Evolutionary conservation across 2,113 vertebrate species (phyloP).

Genomic region (Pseudorasbora parva): DNA sequence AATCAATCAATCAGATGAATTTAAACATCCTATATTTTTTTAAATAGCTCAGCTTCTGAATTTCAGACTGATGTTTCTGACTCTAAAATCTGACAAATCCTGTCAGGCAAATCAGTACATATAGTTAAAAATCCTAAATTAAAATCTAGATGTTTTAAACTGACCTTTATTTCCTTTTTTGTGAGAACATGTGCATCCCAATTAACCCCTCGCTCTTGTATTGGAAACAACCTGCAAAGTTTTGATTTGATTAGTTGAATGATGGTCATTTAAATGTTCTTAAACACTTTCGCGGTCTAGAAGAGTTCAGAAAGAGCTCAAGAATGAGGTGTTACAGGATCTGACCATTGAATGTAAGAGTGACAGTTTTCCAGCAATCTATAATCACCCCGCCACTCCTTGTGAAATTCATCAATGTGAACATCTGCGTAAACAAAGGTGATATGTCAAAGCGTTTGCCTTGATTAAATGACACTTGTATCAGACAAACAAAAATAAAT

Average conservation of each 20-base stretch:
- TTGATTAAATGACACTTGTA: not conserved
- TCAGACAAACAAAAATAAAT: not conserved
- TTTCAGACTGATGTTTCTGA: not conserved
- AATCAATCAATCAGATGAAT: not conserved
- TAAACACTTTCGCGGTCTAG: not conserved
- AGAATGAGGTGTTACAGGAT: not conserved
- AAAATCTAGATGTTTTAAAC: not conserved
- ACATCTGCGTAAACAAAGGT: slow-evolving; percentile 67
- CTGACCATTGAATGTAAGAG: slow-evolving; percentile 93
- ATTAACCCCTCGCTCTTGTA: slow-evolving; percentile 89
- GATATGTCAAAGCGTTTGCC: not conserved
- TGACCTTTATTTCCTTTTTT: slow-evolving; percentile 79
- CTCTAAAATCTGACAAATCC: not conserved
- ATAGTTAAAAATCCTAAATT: not conserved
- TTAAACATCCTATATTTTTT: not conserved
- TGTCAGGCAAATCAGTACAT: not conserved
- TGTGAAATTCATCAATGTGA: slow-evolving; percentile 76
- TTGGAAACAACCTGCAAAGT: slow-evolving; percentile 86
- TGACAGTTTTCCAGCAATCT: slow-evolving; percentile 81
- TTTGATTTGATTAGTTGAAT: not conserved
- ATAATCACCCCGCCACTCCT: slow-evolving; percentile 75
- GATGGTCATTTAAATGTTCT: not conserved
- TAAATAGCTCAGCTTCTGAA: too few relatives aligned
- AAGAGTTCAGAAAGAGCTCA: not conserved
- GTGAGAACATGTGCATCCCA: slow-evolving; percentile 77